Conservation (phyloP, 2,797 vertebrate species). For the Myotis vivesi region DNA sequence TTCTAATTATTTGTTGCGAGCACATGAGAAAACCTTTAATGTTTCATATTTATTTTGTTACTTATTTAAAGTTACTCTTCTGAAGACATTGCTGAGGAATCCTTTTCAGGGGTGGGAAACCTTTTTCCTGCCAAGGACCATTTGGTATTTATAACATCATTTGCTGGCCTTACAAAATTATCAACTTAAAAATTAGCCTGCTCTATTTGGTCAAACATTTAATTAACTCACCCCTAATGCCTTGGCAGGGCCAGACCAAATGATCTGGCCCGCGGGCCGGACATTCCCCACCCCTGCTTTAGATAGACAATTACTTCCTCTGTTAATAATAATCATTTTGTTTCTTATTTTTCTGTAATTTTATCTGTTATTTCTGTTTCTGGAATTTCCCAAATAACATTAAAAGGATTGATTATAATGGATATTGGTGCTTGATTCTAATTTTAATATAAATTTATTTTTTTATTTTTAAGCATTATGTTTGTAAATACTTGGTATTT, state of each 20-base stretch:
- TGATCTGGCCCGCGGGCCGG: no score
- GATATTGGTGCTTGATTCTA: background rate
- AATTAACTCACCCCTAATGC: no score
- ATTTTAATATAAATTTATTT: slow-evolving; percentile 7
- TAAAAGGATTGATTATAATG: background rate
- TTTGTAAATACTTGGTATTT: background rate
- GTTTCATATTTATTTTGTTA: slow-evolving; percentile 32
- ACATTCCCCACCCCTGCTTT: background rate
- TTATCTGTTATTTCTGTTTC: background rate
- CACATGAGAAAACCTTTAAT: background rate
- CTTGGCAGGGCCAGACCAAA: no score
- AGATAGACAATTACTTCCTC: background rate
- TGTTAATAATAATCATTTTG: slow-evolving; percentile 26
- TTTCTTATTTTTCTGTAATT: slow-evolving; percentile 9
- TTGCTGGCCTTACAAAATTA: no score
- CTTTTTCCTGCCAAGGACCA: no score
- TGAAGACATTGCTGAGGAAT: slow-evolving; percentile 8
- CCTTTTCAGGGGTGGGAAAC: background rate
- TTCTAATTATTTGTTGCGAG: slow-evolving; percentile 34
- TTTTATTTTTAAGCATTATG: background rate
- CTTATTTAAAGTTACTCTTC: slow-evolving; percentile 28
- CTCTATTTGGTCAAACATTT: no score
- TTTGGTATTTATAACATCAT: no score
- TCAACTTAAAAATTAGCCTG: no score
- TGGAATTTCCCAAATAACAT: background rate